Conservation (phyloP, 2,113 vertebrate genomes). For the Poecilia latipinna region DNA sequence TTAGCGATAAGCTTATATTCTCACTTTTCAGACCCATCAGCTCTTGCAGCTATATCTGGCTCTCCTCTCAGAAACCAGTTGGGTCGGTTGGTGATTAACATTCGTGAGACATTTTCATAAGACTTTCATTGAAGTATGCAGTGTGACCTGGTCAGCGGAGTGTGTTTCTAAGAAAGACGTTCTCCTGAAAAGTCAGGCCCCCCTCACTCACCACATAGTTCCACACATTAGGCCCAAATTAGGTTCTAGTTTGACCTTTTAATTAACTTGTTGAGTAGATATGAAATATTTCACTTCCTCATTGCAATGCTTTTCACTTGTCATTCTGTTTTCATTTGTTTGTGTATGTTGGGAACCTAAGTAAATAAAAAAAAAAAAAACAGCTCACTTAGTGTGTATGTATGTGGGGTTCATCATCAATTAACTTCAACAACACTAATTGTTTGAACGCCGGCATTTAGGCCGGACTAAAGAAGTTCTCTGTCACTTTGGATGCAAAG, state of each 20-base stretch:
- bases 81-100: conserved; percentile 24
- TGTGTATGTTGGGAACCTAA: conserved; percentile 43
- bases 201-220: conserved; percentile 32
- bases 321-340: conserved; percentile 15
- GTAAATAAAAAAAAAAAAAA: conserved; percentile 55
- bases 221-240: conserved; percentile 18
- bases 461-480: neutral
- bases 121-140: neutral
- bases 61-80: conserved; percentile 36
- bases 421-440: conserved; percentile 2
- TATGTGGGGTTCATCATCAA: conserved; percentile 6
- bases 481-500: neutral
- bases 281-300: conserved; percentile 15
- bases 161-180: conserved; percentile 2
- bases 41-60: neutral
- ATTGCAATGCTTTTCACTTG: neutral
- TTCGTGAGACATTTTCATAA: neutral
- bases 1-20: neutral
- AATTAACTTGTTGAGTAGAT: conserved; percentile 19
- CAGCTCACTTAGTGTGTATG: conserved; percentile 34
- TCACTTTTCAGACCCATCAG: neutral
- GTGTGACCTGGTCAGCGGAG: neutral
- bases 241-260: conserved; percentile 24
- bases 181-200: neutral
- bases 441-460: neutral